Percentiles rank a stretch among this genome's conserved stretches.
These are phyloP conservation scores for Oxyruncus cristatus DNA, from an alignment of 2,113 vertebrate species.

Conservation along the genomic window DNA sequence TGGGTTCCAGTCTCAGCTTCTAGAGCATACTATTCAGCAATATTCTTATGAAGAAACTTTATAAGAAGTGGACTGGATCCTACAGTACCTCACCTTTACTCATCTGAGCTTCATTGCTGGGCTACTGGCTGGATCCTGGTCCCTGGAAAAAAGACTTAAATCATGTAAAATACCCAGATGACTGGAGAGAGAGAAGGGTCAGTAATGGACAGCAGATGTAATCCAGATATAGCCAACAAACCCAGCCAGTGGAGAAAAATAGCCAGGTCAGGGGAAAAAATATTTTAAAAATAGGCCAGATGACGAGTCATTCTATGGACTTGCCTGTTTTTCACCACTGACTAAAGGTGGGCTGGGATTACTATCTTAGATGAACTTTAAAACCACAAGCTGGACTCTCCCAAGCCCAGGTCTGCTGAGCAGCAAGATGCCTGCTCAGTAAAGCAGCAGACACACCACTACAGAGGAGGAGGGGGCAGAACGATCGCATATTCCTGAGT, in stretches of 20 bases:
- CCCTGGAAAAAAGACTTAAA: background rate
- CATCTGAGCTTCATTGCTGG: background rate
- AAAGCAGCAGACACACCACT: background rate
- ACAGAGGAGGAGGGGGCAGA: fast-evolving
- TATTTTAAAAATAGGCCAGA: background rate
- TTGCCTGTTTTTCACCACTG: background rate
- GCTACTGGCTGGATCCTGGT: background rate
- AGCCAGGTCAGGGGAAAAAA: background rate
- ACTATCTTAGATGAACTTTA: background rate
- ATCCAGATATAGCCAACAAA: background rate
- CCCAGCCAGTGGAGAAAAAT: background rate
- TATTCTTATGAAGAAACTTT: background rate
- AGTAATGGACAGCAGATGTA: background rate
- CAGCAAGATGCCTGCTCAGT: background rate
- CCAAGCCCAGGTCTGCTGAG: background rate
- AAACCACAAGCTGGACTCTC: background rate
- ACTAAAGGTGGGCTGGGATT: background rate
- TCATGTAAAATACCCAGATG: background rate
- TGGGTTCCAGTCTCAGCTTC: background rate
- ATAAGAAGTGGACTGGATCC: background rate
- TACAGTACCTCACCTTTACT: background rate
- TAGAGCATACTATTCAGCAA: background rate
- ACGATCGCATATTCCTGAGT: background rate
- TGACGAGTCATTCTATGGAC: background rate
- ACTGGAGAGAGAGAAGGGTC: background rate